phyloP scores from a whole-genome alignment of 2,113 vertebrate genomes.

The Pelusios castaneus region DNA sequence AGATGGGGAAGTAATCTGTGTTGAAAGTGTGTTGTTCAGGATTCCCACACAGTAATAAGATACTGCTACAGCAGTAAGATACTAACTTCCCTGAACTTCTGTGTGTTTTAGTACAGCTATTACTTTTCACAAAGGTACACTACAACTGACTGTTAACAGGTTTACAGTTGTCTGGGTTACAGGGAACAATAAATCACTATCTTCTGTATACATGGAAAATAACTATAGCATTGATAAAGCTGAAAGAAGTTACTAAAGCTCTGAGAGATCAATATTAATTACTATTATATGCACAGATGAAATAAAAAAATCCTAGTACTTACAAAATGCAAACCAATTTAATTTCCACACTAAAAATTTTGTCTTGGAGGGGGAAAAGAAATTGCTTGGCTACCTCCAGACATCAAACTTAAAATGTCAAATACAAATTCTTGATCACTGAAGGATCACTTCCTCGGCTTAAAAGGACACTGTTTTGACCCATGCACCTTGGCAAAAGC shows the following conservation, averaged over 20 bases:
- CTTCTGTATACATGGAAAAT: background rate
- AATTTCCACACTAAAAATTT: background rate
- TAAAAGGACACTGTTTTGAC: background rate
- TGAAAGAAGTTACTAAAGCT: background rate
- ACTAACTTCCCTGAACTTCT: background rate
- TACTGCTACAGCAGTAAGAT: background rate
- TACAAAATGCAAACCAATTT: background rate
- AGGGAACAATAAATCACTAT: background rate
- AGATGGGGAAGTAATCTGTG: no score
- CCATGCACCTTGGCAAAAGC: background rate
- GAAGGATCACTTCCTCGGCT: background rate
- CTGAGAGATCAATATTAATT: background rate
- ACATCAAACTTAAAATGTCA: background rate
- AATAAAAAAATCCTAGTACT: background rate
- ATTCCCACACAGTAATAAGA: background rate
- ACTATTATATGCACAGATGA: background rate
- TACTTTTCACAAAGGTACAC: background rate
- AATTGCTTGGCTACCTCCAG: background rate
- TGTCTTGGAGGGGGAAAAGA: no score
- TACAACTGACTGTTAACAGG: background rate
- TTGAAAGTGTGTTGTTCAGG: background rate
- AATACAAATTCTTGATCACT: background rate
- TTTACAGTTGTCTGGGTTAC: background rate
- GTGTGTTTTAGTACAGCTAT: background rate
- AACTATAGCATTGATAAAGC: background rate